phyloP scores from a whole-genome alignment of 2,113 vertebrate genomes.

The Lucifuga dentata region DNA sequence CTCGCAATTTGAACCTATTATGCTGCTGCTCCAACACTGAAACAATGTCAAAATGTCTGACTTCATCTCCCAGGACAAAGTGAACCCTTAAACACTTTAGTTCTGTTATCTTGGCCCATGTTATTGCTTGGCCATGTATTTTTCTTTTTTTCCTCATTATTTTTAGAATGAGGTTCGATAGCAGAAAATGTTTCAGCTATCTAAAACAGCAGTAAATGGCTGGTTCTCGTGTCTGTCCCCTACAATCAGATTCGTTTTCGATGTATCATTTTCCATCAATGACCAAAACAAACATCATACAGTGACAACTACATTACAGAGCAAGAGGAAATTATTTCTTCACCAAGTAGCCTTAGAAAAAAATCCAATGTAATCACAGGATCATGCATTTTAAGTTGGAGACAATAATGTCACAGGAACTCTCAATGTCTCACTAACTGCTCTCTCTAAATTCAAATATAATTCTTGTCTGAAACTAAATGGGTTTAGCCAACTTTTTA shows the following conservation, averaged over 20 bases:
- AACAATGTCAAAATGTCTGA: too few species aligned
- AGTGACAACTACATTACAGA: conserved; percentile 8
- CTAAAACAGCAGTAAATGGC: conserved; percentile 9
- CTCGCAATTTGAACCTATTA: too few species aligned
- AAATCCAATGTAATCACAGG: background rate
- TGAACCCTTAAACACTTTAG: too few species aligned
- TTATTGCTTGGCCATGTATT: too few species aligned
- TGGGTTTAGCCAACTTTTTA: conserved; percentile 11
- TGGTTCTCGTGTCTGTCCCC: background rate
- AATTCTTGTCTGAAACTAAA: conserved; percentile 21
- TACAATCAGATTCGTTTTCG: conserved; percentile 20
- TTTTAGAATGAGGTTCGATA: conserved; percentile 22
- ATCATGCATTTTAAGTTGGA: conserved; percentile 12
- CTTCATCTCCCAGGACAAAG: too few species aligned
- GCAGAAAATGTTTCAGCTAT: conserved; percentile 1
- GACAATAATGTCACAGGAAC: conserved; percentile 28
- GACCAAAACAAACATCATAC: background rate
- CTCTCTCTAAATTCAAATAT: conserved; percentile 16
- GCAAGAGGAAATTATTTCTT: conserved; percentile 15
- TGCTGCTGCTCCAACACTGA: too few species aligned
- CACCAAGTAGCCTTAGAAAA: background rate
- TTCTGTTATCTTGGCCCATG: too few species aligned
- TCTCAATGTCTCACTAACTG: conserved; percentile 43
- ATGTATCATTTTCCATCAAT: conserved; percentile 16
- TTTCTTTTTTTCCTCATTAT: background rate